Evolutionary conservation across 2,888 invertebrate genomes (phyloP).

Genomic region (Camptogramma bilineatum): DNA sequence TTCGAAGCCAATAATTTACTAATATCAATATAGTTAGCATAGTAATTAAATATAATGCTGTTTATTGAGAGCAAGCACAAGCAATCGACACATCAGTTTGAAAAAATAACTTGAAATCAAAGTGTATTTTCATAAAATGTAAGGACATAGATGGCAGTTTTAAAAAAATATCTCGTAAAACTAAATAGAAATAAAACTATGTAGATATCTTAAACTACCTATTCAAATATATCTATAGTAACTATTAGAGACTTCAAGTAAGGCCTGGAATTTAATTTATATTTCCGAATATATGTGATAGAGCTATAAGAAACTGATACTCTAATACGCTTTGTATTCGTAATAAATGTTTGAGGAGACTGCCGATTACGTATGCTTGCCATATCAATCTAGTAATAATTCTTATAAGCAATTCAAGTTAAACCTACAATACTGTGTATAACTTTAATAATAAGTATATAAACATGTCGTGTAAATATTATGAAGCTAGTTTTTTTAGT

Average conservation of each 20-base stretch:
- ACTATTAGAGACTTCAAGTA: no score
- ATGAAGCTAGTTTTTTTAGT: conserved; percentile 58
- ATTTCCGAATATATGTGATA: not conserved
- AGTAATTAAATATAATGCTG: conserved; percentile 7
- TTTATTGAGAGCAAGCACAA: conserved; percentile 17
- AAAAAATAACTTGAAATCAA: not conserved
- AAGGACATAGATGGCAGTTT: no score
- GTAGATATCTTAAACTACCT: no score
- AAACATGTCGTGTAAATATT: conserved; percentile 57
- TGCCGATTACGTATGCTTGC: conserved; percentile 19
- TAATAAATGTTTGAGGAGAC: not conserved
- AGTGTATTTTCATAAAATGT: no score
- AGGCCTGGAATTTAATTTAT: no score
- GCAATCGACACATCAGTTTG: conserved; percentile 11
- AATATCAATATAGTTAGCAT: conserved; percentile 15
- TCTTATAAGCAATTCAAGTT: conserved; percentile 43
- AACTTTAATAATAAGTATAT: conserved; percentile 46
- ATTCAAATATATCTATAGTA: no score
- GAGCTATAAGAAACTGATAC: not conserved
- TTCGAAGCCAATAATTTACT: conserved; percentile 47
- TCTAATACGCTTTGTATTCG: not conserved
- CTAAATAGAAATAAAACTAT: no score
- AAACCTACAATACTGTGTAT: conserved; percentile 60
- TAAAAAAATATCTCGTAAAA: no score
- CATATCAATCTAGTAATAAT: conserved; percentile 9